These are phyloP conservation scores for Epistrophe eligans DNA, from an alignment of 2,888 invertebrate genomes.

Conservation along the genomic window DNA sequence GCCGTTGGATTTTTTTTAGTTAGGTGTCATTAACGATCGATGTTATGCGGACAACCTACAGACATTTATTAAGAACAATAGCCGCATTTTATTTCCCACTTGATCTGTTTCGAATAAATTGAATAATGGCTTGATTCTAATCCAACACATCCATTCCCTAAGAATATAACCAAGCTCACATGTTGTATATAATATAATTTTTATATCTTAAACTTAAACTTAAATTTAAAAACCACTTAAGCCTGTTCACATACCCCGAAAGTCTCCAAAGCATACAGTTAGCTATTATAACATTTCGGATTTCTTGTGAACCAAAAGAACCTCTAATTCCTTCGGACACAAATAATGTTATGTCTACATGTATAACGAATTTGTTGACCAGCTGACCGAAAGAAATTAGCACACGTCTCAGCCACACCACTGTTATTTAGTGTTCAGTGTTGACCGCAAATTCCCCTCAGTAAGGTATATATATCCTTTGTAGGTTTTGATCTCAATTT, in stretches of 20 bases:
- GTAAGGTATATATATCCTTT: constrained; percentile 21
- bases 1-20: no score
- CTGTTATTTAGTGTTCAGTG: constrained; percentile 7
- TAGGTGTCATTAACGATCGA: no score
- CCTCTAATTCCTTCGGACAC: background rate
- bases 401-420: constrained; percentile 42
- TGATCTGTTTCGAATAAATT: no score
- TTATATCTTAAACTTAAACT: no score
- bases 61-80: no score
- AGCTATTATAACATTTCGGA: background rate
- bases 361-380: constrained; percentile 39
- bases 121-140: no score
- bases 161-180: no score
- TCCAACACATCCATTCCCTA: no score
- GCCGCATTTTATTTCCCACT: no score
- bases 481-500: constrained; percentile 64
- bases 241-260: background rate
- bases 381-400: constrained; percentile 68
- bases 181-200: no score
- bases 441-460: constrained; percentile 48
- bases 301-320: background rate
- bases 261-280: background rate
- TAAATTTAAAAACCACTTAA: background rate
- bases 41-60: no score
- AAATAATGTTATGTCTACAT: constrained; percentile 43